Evolutionary conservation across 2,113 vertebrate species (phyloP).

Genomic region (Ardeotis arabs): DNA sequence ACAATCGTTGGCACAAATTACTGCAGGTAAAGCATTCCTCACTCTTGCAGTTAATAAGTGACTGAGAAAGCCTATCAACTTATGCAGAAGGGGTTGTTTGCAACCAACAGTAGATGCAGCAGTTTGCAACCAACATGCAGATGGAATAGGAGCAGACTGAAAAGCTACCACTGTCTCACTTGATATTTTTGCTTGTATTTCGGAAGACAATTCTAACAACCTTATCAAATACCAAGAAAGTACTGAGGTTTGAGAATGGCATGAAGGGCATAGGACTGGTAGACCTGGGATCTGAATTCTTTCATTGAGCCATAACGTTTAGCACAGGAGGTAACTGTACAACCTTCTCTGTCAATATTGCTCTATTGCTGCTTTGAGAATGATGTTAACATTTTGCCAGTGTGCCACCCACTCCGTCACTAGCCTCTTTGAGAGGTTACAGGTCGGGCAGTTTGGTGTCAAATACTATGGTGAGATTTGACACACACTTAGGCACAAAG

Average conservation of each 20-base stretch:
- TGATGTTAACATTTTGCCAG: background rate
- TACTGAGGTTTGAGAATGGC: background rate
- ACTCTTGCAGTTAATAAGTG: slow-evolving; percentile 63
- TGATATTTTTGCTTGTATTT: background rate
- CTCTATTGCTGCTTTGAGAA: background rate
- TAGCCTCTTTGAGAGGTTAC: background rate
- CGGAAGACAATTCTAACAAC: background rate
- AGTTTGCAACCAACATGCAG: background rate
- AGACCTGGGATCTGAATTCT: background rate
- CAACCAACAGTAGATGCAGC: background rate
- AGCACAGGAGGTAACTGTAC: background rate
- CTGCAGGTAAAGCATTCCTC: slow-evolving; percentile 27
- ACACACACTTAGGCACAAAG: background rate
- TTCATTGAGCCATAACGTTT: background rate
- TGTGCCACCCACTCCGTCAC: background rate
- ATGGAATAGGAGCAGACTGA: background rate
- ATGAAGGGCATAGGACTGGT: background rate
- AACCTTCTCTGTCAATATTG: background rate
- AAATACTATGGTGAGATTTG: background rate
- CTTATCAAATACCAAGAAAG: background rate
- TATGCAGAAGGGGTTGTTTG: slow-evolving; percentile 49
- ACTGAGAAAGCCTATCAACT: slow-evolving; percentile 50
- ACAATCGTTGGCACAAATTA: background rate
- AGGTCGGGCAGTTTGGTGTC: background rate
- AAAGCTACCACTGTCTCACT: background rate